Percentiles rank a stretch among this genome's conserved stretches.
Evolutionary conservation across 2,113 vertebrate genomes (phyloP).

Genomic region (Zapornia atra): DNA sequence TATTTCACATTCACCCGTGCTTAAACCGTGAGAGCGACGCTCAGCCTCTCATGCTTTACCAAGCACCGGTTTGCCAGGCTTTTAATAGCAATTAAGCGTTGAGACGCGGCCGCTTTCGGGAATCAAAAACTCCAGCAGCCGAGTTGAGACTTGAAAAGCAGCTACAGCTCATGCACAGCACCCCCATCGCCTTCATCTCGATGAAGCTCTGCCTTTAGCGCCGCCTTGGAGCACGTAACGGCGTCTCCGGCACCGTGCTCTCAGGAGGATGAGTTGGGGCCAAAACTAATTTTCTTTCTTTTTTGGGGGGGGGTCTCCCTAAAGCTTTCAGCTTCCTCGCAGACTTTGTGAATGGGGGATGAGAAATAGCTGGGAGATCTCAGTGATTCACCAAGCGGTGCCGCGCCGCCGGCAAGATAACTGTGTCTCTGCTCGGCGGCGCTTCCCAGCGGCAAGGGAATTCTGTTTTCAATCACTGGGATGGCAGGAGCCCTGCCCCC

Average conservation of each 20-base stretch:
- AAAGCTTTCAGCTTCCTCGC: background rate
- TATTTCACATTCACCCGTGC: background rate
- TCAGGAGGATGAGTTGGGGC: background rate
- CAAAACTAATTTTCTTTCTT: background rate
- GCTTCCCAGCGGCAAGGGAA: background rate
- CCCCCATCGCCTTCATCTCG: background rate
- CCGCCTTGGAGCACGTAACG: background rate
- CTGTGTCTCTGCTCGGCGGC: background rate
- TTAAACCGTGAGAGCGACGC: fast-evolving
- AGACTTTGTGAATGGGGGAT: background rate
- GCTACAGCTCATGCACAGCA: slow-evolving; percentile 34
- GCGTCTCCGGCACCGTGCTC: background rate
- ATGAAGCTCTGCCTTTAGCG: background rate
- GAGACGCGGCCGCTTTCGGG: background rate
- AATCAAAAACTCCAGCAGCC: background rate
- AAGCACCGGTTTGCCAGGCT: background rate
- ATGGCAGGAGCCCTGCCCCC: background rate
- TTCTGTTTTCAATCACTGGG: background rate
- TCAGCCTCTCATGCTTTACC: background rate
- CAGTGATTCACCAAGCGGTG: fast-evolving
- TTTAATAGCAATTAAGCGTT: background rate
- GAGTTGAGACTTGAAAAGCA: slow-evolving; percentile 76
- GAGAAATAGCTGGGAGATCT: background rate
- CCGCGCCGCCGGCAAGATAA: background rate
- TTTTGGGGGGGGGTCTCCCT: background rate